Conservation (phyloP, 2,888 invertebrate genomes). For the Apocheima hispidaria region DNA sequence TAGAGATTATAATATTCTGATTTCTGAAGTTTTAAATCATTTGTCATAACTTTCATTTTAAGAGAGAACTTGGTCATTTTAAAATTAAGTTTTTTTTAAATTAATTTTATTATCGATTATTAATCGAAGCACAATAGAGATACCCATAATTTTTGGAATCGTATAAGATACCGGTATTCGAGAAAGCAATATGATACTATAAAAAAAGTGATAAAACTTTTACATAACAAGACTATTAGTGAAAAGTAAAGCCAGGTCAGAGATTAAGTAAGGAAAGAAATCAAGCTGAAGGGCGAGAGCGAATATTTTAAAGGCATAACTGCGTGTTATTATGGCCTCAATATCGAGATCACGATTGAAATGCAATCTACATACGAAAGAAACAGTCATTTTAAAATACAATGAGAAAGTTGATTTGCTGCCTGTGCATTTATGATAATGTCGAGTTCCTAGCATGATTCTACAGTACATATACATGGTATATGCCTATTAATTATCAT, state of each 20-base stretch:
- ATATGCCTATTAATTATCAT: neutral
- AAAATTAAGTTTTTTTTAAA: neutral
- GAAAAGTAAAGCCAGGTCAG: constrained; percentile 55
- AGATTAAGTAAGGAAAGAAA: constrained; percentile 46
- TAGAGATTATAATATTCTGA: neutral
- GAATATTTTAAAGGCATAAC: constrained; percentile 40
- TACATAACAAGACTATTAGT: constrained; percentile 28
- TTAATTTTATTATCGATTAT: too few species aligned
- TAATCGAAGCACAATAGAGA: too few species aligned
- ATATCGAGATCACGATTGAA: constrained; percentile 33
- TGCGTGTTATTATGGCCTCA: constrained; percentile 35
- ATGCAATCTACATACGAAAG: constrained; percentile 40
- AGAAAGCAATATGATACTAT: neutral
- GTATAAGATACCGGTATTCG: too few species aligned
- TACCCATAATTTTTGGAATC: too few species aligned
- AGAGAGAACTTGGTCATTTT: neutral
- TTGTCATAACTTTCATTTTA: constrained; percentile 5
- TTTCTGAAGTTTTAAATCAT: neutral
- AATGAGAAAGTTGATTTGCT: constrained; percentile 32
- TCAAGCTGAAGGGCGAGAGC: constrained; percentile 47
- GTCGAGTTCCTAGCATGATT: constrained; percentile 7
- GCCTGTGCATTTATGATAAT: constrained; percentile 9
- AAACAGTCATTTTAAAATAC: constrained; percentile 24
- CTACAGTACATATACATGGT: neutral
- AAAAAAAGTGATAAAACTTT: neutral